These are phyloP conservation scores for Lasioglossum oenotherae DNA, from an alignment of 2,888 invertebrate genomes.

Conservation along the genomic window DNA sequence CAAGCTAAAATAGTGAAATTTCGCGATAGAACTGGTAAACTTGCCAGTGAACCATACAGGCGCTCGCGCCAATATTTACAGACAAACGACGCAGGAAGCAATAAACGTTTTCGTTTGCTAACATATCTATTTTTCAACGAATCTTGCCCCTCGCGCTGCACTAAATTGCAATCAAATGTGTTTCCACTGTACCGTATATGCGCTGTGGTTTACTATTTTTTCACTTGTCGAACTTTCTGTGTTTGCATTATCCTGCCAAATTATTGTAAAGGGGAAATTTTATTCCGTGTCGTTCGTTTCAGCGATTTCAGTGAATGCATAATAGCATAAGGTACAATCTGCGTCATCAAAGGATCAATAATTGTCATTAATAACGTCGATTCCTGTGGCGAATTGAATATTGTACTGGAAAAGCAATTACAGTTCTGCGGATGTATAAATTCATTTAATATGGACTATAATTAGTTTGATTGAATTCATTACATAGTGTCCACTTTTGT, in stretches of 20 bases:
- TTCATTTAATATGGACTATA: not conserved
- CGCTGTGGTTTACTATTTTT: not conserved
- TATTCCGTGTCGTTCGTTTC: not conserved
- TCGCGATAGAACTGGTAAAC: not conserved
- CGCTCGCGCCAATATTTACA: not conserved
- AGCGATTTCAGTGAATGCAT: not conserved
- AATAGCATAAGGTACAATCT: not conserved
- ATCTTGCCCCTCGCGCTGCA: not conserved
- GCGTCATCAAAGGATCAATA: not conserved
- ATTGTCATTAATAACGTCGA: not conserved
- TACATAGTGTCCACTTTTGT: not conserved
- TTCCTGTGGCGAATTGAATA: not conserved
- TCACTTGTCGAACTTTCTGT: not conserved
- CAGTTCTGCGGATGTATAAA: not conserved
- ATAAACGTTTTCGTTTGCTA: not conserved
- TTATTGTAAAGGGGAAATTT: not conserved
- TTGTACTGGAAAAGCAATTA: not conserved
- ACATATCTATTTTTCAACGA: slow-evolving; percentile 4
- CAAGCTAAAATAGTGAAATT: not conserved
- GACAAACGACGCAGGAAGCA: not conserved
- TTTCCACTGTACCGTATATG: not conserved
- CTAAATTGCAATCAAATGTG: not conserved
- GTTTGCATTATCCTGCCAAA: too few species aligned
- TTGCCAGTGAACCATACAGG: not conserved
- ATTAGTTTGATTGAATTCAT: not conserved